Conservation (phyloP, 2,113 vertebrate genomes). For the Ailuropoda melanoleuca region DNA sequence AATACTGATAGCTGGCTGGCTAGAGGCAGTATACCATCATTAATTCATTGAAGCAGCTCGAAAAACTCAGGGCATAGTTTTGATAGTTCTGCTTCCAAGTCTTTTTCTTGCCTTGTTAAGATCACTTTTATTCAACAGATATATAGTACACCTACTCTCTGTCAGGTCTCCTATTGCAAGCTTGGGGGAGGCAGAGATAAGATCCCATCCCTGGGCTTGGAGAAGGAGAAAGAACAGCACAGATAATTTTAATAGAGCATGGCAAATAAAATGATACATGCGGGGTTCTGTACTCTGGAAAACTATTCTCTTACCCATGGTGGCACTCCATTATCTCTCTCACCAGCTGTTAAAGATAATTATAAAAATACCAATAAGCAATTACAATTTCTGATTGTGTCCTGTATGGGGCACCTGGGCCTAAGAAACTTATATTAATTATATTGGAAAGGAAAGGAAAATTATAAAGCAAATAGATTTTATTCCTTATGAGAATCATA, state of each 20-base stretch:
- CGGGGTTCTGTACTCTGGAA: neutral
- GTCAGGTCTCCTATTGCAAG: neutral
- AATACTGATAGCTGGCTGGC: neutral
- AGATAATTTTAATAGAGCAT: neutral
- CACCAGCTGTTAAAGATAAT: neutral
- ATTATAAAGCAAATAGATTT: constrained; percentile 1
- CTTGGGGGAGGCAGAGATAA: neutral
- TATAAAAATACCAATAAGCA: neutral
- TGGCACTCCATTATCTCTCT: neutral
- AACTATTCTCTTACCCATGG: neutral
- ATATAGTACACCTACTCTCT: neutral
- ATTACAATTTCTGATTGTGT: neutral
- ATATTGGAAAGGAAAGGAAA: neutral
- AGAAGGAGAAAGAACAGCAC: neutral
- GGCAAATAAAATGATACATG: neutral
- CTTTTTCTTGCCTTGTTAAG: neutral
- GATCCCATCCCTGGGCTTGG: neutral
- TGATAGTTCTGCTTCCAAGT: neutral
- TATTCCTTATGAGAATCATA: neutral
- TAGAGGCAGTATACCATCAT: neutral
- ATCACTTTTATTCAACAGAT: neutral
- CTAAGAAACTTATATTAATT: neutral
- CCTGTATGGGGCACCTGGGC: neutral
- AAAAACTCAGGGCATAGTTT: neutral
- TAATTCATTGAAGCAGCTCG: neutral